A percentile compares a stretch with the other conserved stretches of the same genome.
These are phyloP conservation scores for Colaptes auratus DNA, from an alignment of 2,113 vertebrate species.

Conservation along the genomic window DNA sequence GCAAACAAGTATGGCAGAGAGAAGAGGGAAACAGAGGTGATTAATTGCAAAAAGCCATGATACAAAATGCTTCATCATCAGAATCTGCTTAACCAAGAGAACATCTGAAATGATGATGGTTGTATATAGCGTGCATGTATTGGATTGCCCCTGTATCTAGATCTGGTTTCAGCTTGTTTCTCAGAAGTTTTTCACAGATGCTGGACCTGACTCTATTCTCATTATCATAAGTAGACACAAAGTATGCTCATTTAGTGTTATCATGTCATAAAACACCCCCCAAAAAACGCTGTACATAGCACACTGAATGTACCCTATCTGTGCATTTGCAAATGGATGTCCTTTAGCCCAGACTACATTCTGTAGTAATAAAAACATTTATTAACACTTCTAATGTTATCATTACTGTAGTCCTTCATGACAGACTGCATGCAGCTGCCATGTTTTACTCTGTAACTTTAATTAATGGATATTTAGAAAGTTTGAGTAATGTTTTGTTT, in stretches of 20 bases:
- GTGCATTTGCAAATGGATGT: not conserved
- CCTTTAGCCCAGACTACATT: not conserved
- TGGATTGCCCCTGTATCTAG: not conserved
- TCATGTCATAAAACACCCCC: accelerated
- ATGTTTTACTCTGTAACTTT: not conserved
- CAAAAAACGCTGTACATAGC: not conserved
- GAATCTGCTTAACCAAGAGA: not conserved
- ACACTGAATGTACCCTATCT: not conserved
- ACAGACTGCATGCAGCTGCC: not conserved
- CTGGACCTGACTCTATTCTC: not conserved
- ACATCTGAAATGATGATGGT: not conserved
- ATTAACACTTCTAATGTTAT: not conserved
- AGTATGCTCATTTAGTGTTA: not conserved
- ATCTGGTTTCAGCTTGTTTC: not conserved
- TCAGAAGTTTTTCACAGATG: not conserved
- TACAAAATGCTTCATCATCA: not conserved
- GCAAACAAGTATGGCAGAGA: not conserved
- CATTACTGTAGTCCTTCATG: not conserved
- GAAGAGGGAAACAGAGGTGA: not conserved
- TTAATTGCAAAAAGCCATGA: not conserved
- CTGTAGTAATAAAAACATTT: not conserved
- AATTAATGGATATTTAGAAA: not conserved
- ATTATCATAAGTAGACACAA: not conserved
- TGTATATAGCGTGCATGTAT: not conserved
- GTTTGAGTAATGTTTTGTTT: not conserved